Evolutionary conservation across 2,888 invertebrate genomes (phyloP).

Genomic region (Tachina lurida): DNA sequence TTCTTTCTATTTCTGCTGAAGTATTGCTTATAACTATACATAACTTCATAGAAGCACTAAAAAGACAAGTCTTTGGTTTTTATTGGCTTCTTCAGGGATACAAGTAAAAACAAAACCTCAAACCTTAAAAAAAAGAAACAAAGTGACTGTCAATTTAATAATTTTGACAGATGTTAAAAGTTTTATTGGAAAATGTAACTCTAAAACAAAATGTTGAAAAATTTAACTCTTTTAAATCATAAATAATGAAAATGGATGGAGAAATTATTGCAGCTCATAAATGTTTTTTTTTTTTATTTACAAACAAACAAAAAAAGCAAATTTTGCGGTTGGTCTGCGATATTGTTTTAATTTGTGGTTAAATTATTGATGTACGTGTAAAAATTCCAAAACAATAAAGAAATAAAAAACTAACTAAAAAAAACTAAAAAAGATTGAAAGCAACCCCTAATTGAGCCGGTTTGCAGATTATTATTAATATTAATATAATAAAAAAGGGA

Average conservation of each 20-base stretch:
- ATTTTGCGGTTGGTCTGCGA: constrained; percentile 58
- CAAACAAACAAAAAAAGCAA: not conserved
- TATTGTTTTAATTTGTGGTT: constrained; percentile 67
- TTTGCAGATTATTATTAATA: constrained; percentile 53
- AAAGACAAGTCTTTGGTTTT: too few species aligned
- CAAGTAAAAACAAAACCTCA: not conserved
- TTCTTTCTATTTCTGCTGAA: too few species aligned
- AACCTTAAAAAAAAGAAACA: not conserved
- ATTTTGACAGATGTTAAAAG: constrained; percentile 56
- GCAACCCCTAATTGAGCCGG: constrained; percentile 59
- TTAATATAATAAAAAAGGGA: constrained; percentile 16
- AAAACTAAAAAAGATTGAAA: constrained; percentile 5
- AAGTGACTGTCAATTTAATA: constrained; percentile 49
- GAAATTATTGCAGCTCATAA: constrained; percentile 42
- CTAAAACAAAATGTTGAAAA: constrained; percentile 30
- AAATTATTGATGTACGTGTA: constrained; percentile 62
- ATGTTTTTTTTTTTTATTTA: constrained; percentile 18
- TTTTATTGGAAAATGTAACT: constrained; percentile 15
- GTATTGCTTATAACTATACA: too few species aligned
- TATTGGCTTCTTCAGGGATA: too few species aligned
- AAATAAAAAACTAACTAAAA: not conserved
- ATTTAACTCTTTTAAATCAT: constrained; percentile 35
- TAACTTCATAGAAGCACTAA: too few species aligned
- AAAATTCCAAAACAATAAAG: constrained; percentile 33
- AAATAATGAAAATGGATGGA: constrained; percentile 46